Evolutionary conservation across 2,797 vertebrate species (phyloP).

Genomic region (Poecilia velifera): DNA sequence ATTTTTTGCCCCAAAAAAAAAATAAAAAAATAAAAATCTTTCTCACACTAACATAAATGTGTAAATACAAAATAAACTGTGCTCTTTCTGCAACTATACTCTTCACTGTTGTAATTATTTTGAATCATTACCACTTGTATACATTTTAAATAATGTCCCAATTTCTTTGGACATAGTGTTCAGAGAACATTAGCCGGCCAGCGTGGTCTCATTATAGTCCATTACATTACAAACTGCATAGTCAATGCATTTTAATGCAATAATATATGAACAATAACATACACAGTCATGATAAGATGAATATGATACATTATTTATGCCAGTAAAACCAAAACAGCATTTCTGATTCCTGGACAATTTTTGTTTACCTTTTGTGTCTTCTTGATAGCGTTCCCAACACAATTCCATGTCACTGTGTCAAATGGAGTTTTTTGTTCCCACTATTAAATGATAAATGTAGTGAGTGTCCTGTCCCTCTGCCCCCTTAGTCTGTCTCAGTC

Average conservation of each 20-base stretch:
- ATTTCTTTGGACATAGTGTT: neutral
- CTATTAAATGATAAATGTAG: conserved; percentile 58
- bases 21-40: conserved; percentile 13
- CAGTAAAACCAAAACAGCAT: neutral
- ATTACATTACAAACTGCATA: neutral
- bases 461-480: neutral
- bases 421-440: conserved; percentile 32
- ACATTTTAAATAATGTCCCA: neutral
- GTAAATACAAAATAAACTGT: neutral
- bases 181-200: neutral
- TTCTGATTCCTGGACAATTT: neutral
- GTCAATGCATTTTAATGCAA: neutral
- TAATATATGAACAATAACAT: neutral
- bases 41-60: neutral
- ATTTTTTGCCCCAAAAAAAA: conserved; percentile 55
- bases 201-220: neutral
- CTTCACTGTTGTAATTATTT: neutral
- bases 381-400: conserved; percentile 13
- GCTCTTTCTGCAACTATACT: neutral
- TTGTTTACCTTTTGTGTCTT: conserved; percentile 6
- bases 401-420: conserved; percentile 25
- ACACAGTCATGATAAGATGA: neutral
- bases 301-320: neutral
- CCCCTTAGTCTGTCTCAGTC: conserved; percentile 11
- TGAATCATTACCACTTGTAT: neutral